Evolutionary conservation across 2,113 vertebrate genomes (phyloP), one percentile per base, ranked within the genome.

Genomic region (Mirza zaza): DNA sequence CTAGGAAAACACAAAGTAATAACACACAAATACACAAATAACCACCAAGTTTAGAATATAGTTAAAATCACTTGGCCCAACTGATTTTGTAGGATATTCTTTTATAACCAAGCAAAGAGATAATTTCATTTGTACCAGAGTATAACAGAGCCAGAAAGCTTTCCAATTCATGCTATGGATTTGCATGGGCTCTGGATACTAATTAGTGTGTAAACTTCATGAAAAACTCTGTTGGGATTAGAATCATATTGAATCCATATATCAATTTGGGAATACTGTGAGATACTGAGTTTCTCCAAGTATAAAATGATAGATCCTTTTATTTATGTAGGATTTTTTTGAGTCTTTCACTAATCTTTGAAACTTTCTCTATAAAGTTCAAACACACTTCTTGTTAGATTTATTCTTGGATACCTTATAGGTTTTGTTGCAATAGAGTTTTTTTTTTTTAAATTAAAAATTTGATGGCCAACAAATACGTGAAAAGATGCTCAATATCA

Each of bases 1-100:
- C 82, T 63, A 87, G 82, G 88, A 76, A 88, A 94, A 92, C 48
- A 45, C 36, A 68, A 87, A 91, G 59, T 73, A 48, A 59, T 34
- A 68, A 91, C 82, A 73, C 48, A 80, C 34, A 70, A 68, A 55
- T 36, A 57, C 36, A 85, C 29, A 93, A 61, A 63, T 25, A 57
- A 45, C 23, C 77, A 75, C 45, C 11, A 94, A 84, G 52, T 84
- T 77, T 57, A 65, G 42, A 77, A 70, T 45, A 71, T 32, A 34
- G n/a, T 71, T 70, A 65, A 65, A 89, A 65, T 89, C 36, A 63
- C 36, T 79, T 88, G 55, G 5, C 52, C n/a, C 34, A 84, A 9
- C 77, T 70, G 57, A 73, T 73, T 91, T 80, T 73, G 52, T 86
- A 48, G 71, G 71, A 3, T 61, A 25, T 88, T 84, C n/a, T 87